Evolutionary conservation across 2,797 vertebrate species (phyloP), one percentile per base, ranked within the genome.

Genomic region (Eremophila alpestris): DNA sequence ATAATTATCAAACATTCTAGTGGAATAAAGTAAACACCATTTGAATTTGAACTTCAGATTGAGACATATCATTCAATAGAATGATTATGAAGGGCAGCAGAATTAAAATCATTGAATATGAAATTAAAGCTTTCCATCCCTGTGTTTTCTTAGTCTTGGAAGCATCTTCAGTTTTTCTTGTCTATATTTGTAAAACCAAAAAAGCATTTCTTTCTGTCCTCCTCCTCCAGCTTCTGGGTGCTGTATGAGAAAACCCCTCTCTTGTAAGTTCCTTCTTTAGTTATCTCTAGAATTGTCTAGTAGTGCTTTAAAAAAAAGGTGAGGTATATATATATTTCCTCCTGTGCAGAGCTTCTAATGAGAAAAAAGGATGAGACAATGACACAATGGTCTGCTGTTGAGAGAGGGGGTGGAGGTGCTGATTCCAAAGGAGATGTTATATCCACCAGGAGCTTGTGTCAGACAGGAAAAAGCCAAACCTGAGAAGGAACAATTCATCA

Each of bases 151-250:
- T 64, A 58, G 22, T 78, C 46, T 62, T 22, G 16, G 40, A 70
- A 60, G 12, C 11, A 52, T 76, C 18, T 59, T 76, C 38, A 52
- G 8, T 45, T 52, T 84, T 76, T 83, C 32, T 16, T 38, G 12
- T 71, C 17, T 68, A 3, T 65, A 36, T 48, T 24, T 30, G 2
- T 45, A 63, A 87, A 83, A 78, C 7, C 13, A 45, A 40, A 19
- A 36, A 46, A 55, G 3, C 5, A 6, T 10, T 23, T 1, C 6
- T 63, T 86, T 83, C 18, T 0, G 0, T 67, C n/a, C 7, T 74
- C 7, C 7, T 71, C 30, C 7, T 13, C 3, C 14, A 56, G 2
- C 6, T 90, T 80, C 36, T 80, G 18, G 8, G 4, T 87, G 27
- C 11, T 68, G 3, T 36, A 29, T 34, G 34, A 52, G 38, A 64